phyloP scores from a whole-genome alignment of 2,797 vertebrate species.

The Tragopan temminckii region DNA sequence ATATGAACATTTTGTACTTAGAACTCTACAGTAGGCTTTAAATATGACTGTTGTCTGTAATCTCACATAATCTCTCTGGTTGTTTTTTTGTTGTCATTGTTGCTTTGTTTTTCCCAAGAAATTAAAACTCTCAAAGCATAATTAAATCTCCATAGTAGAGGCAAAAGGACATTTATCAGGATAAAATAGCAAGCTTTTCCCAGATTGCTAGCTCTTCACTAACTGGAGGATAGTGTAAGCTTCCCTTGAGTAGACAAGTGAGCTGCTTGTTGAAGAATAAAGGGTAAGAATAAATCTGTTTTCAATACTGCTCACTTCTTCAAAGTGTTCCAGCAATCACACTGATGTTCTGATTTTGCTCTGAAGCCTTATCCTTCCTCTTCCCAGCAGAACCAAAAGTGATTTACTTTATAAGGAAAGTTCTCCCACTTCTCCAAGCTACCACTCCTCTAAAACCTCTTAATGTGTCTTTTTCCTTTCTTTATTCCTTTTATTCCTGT shows the following conservation, averaged over 20 bases:
- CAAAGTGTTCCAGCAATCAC: not conserved
- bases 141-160: constrained; percentile 1
- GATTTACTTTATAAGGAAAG: not conserved
- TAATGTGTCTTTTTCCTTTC: rapidly evolving
- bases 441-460: not conserved
- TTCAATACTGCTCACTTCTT: constrained; percentile 6
- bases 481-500: not conserved
- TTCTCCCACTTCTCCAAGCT: not conserved
- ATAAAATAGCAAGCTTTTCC: not conserved
- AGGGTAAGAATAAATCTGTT: not conserved
- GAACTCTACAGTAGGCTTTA: constrained; percentile 8
- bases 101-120: not conserved
- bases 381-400: not conserved
- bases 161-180: not conserved
- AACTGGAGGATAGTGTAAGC: not conserved
- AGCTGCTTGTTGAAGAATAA: constrained; percentile 3
- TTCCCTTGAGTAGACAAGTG: not conserved
- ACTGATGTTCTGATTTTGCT: not conserved
- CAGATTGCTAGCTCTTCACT: not conserved
- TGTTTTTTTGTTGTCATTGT: not conserved
- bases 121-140: not conserved
- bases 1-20: not conserved
- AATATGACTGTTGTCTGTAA: constrained; percentile 13
- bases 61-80: not conserved
- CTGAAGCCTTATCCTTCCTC: not conserved